Conservation (phyloP, 2,113 vertebrate genomes). For the Tetrax tetrax region DNA sequence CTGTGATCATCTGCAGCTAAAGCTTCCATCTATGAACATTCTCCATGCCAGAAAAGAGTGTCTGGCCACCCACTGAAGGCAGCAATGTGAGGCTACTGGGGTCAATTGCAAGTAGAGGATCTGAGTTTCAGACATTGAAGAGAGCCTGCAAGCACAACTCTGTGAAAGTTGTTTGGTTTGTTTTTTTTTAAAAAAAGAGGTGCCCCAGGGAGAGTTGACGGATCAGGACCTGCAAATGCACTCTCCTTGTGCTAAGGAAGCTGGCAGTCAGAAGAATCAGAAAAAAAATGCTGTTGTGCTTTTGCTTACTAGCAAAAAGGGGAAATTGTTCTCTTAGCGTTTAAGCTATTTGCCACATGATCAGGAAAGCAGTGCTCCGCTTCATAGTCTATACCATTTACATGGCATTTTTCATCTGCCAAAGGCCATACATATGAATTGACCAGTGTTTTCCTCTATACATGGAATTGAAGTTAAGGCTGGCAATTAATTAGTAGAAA, state of each 20-base stretch:
- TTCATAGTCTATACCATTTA: not conserved
- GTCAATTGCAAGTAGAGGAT: not conserved
- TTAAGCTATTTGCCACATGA: not conserved
- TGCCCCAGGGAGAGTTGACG: accelerated
- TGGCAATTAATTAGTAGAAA: not conserved
- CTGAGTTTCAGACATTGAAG: not conserved
- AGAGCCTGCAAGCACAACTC: not conserved
- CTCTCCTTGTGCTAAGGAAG: not conserved
- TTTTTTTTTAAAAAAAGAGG: not conserved
- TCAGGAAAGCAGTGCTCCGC: not conserved
- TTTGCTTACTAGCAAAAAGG: not conserved
- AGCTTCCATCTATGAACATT: not conserved
- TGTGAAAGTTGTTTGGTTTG: not conserved
- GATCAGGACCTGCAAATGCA: not conserved
- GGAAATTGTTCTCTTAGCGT: not conserved
- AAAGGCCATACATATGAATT: not conserved
- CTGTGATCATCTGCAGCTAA: not conserved
- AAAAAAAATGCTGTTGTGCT: not conserved
- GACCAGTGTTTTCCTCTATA: not conserved
- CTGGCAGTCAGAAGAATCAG: not conserved
- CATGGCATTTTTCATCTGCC: not conserved
- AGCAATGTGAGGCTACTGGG: accelerated
- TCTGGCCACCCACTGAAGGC: not conserved
- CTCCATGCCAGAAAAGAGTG: not conserved
- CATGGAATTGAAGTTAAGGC: not conserved